These are phyloP conservation scores for Paedocypris micromegethes DNA, from an alignment of 2,797 vertebrate genomes.

Conservation along the genomic window DNA sequence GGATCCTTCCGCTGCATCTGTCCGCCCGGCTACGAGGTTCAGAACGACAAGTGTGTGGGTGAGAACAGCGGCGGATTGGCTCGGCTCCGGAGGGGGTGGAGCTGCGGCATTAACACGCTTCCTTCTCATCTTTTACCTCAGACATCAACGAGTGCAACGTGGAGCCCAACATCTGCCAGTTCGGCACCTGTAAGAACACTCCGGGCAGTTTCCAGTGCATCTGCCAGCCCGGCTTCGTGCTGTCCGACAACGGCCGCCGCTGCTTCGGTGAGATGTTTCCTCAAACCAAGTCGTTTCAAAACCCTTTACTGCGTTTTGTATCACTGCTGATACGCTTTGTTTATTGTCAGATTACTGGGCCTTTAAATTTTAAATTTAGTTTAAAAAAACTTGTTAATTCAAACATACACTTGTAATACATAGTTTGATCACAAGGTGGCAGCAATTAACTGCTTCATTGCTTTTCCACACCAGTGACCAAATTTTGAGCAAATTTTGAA, in stretches of 20 bases:
- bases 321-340: too few species aligned
- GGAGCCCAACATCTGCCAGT: slow-evolving; percentile 84
- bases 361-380: too few species aligned
- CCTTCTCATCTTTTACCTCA: slow-evolving; percentile 49
- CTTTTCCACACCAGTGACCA: too few species aligned
- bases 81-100: too few species aligned
- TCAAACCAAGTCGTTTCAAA: not conserved
- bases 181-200: slow-evolving; percentile 86
- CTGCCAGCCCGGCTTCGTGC: slow-evolving; percentile 81
- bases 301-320: too few species aligned
- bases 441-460: too few species aligned
- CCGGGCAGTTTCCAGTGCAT: slow-evolving; percentile 88
- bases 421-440: too few species aligned
- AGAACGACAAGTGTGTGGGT: slow-evolving; percentile 90
- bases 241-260: slow-evolving; percentile 81
- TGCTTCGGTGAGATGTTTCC: slow-evolving; percentile 81
- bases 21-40: slow-evolving; percentile 82
- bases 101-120: too few species aligned
- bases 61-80: slow-evolving; percentile 29
- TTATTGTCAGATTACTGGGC: too few species aligned
- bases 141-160: slow-evolving; percentile 89
- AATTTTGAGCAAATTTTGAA: too few species aligned
- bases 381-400: too few species aligned
- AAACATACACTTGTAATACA: too few species aligned
- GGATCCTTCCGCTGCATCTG: slow-evolving; percentile 94